phyloP scores from a whole-genome alignment of 2,113 vertebrate genomes.

The Felis chaus region DNA sequence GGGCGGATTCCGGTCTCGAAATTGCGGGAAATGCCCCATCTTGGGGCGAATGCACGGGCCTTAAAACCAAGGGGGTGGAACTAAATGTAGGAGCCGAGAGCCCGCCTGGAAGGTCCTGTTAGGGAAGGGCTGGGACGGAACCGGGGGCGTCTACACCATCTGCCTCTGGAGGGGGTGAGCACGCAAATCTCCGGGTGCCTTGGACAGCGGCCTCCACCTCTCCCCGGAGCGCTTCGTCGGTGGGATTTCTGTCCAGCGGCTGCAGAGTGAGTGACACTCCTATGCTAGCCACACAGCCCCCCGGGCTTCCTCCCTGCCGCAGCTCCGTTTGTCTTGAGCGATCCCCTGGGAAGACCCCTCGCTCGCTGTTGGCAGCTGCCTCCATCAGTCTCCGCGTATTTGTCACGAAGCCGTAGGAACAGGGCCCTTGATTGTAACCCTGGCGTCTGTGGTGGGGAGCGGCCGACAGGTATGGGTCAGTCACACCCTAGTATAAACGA shows the following conservation, averaged over 20 bases:
- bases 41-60: neutral
- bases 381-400: neutral
- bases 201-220: neutral
- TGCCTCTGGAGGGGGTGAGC: fast-evolving
- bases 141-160: neutral
- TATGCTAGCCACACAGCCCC: neutral
- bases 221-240: neutral
- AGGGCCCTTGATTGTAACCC: neutral
- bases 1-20: neutral
- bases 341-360: neutral
- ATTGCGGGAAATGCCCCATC: neutral
- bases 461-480: fast-evolving
- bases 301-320: fast-evolving
- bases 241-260: neutral
- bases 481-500: neutral
- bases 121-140: neutral
- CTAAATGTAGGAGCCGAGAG: neutral
- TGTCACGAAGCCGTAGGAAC: neutral
- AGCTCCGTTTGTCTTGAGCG: too few relatives aligned
- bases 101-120: fast-evolving
- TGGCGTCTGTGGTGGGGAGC: neutral
- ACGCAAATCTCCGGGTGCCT: fast-evolving
- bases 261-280: neutral
- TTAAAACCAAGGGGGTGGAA: fast-evolving
- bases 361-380: fast-evolving